These are phyloP conservation scores for Lycophotia porphyrea DNA, from an alignment of 2,888 invertebrate genomes.

Conservation along the genomic window DNA sequence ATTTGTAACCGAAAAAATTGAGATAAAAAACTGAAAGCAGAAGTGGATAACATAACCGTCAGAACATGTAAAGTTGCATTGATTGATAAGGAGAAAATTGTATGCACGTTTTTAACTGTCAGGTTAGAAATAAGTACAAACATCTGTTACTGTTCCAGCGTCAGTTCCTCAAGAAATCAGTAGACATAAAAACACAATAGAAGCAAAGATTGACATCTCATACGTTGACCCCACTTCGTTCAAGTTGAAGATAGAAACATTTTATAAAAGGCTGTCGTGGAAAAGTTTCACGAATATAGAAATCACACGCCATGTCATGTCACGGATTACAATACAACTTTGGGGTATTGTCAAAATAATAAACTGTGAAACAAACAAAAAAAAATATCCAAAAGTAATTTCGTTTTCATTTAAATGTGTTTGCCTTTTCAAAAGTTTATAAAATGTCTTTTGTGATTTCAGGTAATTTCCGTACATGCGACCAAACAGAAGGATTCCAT, in stretches of 20 bases:
- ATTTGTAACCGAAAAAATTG: not conserved
- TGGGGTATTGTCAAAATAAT: conserved; percentile 33
- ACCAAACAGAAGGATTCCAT: conserved; percentile 79
- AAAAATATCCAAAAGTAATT: conserved; percentile 10
- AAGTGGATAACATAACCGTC: not conserved
- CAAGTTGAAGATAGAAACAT: conserved; percentile 43
- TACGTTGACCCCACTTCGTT: conserved; percentile 43
- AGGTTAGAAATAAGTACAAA: conserved; percentile 3
- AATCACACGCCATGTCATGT: conserved; percentile 56
- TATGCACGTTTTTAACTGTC: not conserved
- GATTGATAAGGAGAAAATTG: not conserved
- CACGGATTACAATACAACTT: conserved; percentile 34
- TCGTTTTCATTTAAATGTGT: not conserved
- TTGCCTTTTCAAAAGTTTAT: not conserved
- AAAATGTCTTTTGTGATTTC: conserved; percentile 75
- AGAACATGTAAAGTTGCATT: not conserved
- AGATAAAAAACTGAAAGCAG: not conserved
- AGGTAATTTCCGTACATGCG: conserved; percentile 84
- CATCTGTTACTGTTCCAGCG: not conserved
- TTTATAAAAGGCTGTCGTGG: conserved; percentile 59
- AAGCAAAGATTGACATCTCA: conserved; percentile 37
- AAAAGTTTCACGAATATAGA: conserved; percentile 67
- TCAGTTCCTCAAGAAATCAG: conserved; percentile 23
- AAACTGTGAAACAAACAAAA: conserved; percentile 22
- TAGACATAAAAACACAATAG: conserved; percentile 34